Evolutionary conservation across 2,797 vertebrate genomes (phyloP), one percentile per base, ranked within the genome.

Genomic region (Orestias chungarensis): DNA sequence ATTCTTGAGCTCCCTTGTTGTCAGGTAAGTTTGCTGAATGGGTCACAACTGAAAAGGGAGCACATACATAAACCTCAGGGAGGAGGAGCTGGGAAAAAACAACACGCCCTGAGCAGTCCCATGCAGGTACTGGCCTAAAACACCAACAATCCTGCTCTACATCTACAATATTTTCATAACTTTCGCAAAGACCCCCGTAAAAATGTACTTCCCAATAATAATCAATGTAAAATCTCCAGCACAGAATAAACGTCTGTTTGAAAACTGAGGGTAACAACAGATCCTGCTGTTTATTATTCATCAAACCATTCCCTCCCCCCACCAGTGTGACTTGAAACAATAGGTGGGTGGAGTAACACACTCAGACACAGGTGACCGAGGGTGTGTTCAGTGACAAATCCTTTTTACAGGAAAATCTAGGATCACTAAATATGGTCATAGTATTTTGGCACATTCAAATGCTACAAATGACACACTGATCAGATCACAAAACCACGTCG

Each of bases 391-490:
- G 84, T 79, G 20, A 79, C 59, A 78, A 43, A n/a, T n/a, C 23
- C 43, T 18, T 25, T 71, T 1, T n/a, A 64, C 59, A 11, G 59
- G 23, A 62, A 33, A 57, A 11, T 0, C 68, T 54, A 1, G n/a
- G 27, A n/a, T 35, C 40, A 71, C 89, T 87, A 89, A 82, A 89
- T 87, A 88, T 84, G 86, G 89, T 69, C 68, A 20, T 3, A 18
- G 38, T 27, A 46, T 18, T 35, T 69, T 61, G n/a, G 7, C 57
- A 47, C 11, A 35, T 73, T 66, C 1, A 20, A 7, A 73, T 70
- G 52, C 35, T 47, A 73, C 81, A 27, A 40, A 23, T 71, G 75
- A 54, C 33, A 35, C 70, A 35, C 27, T 42, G 18, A 29, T 1
- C 2, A 71, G 49, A 64, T 70, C 44, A 68, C 31, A 38, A 40